phyloP scores from a whole-genome alignment of 2,888 invertebrate genomes.

The Agrotis exclamationis region DNA sequence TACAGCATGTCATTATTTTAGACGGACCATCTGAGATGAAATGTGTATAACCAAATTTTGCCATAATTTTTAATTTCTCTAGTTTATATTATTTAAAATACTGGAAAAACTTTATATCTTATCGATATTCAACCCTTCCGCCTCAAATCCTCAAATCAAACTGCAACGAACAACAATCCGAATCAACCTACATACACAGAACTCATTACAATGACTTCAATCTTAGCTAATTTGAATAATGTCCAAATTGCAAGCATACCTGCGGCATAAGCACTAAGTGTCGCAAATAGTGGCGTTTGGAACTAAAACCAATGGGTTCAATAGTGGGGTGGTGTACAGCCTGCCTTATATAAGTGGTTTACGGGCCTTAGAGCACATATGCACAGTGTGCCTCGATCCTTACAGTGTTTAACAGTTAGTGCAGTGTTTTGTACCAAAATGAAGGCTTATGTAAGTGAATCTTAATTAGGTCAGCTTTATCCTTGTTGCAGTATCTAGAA shows the following conservation, averaged over 20 bases:
- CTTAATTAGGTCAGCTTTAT: conserved; percentile 20
- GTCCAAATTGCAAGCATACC: conserved; percentile 58
- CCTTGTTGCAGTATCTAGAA: not conserved
- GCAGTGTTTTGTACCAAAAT: conserved; percentile 73
- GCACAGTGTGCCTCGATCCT: conserved; percentile 71
- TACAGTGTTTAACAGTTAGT: conserved; percentile 69
- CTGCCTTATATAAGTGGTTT: conserved; percentile 81
- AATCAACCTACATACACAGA: conserved; percentile 23
- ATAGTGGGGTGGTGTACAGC: conserved; percentile 76
- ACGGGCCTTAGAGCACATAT: conserved; percentile 74
- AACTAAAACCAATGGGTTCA: conserved; percentile 63
- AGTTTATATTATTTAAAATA: too few relatives aligned
- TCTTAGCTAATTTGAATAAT: conserved; percentile 49
- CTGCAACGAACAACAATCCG: conserved; percentile 10
- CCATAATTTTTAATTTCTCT: too few relatives aligned
- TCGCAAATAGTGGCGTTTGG: conserved; percentile 66
- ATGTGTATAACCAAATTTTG: too few relatives aligned
- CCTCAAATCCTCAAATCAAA: conserved; percentile 21
- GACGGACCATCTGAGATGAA: too few relatives aligned
- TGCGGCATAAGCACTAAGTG: conserved; percentile 62
- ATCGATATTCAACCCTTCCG: not conserved
- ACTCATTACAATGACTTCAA: conserved; percentile 39
- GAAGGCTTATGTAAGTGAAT: conserved; percentile 86
- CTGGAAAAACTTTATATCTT: too few relatives aligned
- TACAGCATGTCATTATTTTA: too few relatives aligned